phyloP scores from a whole-genome alignment of 1,140 invertebrate species.

The Bombus turneri region DNA sequence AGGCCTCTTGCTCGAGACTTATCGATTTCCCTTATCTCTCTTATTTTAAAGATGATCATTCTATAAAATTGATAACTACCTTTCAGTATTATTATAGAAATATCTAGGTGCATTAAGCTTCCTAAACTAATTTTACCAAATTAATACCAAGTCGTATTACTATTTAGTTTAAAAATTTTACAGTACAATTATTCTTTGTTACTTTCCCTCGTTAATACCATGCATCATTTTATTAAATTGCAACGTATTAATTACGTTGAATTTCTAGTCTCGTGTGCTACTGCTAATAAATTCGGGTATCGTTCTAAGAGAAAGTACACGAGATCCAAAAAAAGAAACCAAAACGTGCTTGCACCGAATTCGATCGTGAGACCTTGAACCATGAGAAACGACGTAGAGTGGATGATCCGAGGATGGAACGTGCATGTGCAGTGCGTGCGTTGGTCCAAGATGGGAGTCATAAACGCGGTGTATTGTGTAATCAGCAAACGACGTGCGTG shows the following conservation, averaged over 20 bases:
- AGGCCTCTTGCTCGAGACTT: neutral
- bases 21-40: neutral
- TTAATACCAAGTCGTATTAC: no score
- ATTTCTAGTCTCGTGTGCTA: neutral
- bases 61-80: neutral
- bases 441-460: constrained; percentile 25
- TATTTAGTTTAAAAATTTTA: no score
- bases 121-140: no score
- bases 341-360: neutral
- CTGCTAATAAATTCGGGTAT: neutral
- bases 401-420: neutral
- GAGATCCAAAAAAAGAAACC: neutral
- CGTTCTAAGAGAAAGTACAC: neutral
- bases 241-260: neutral
- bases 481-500: constrained; percentile 32
- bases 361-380: neutral
- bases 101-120: no score
- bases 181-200: no score
- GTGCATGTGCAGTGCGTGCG: neutral
- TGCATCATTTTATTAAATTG: neutral
- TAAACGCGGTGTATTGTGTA: constrained; percentile 41
- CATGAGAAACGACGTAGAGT: neutral
- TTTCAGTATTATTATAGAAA: no score
- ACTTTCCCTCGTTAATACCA: no score
- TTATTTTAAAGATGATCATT: neutral